phyloP scores from a whole-genome alignment of 2,888 invertebrate species.

The Halictus ligatus region DNA sequence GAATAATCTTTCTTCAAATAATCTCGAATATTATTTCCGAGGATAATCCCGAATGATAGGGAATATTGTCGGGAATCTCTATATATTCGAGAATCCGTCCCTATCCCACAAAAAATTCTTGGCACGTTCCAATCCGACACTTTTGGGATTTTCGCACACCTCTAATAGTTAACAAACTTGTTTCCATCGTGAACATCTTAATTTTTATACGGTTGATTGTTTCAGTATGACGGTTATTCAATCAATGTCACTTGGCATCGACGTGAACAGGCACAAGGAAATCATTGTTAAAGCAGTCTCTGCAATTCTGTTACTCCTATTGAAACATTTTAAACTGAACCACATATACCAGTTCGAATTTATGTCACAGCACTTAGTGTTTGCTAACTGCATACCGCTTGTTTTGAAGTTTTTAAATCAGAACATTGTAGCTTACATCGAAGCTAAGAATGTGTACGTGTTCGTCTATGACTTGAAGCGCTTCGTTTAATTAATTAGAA shows the following conservation, averaged over 20 bases:
- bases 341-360: conserved; percentile 99
- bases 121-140: not conserved
- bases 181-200: not conserved
- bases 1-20: no score
- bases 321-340: conserved; percentile 99
- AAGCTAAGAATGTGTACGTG: conserved; percentile 93
- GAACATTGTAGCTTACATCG: conserved; percentile 97
- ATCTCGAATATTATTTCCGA: no score
- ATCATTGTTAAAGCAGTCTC: conserved; percentile 98
- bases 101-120: not conserved
- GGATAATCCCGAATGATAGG: no score
- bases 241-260: conserved; percentile 97
- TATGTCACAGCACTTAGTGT: conserved; percentile 99
- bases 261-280: conserved; percentile 99
- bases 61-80: no score
- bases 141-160: not conserved
- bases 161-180: not conserved
- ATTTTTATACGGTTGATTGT: conserved; percentile 3
- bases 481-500: not conserved
- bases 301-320: conserved; percentile 93
- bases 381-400: conserved; percentile 99
- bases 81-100: not conserved
- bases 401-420: conserved; percentile 99
- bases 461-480: not conserved
- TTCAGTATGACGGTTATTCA: conserved; percentile 94